A percentile compares a stretch with the other conserved stretches of the same genome.
phyloP scores from a whole-genome alignment of 1,140 invertebrate genomes.

The Eurytemora carolleeae region DNA sequence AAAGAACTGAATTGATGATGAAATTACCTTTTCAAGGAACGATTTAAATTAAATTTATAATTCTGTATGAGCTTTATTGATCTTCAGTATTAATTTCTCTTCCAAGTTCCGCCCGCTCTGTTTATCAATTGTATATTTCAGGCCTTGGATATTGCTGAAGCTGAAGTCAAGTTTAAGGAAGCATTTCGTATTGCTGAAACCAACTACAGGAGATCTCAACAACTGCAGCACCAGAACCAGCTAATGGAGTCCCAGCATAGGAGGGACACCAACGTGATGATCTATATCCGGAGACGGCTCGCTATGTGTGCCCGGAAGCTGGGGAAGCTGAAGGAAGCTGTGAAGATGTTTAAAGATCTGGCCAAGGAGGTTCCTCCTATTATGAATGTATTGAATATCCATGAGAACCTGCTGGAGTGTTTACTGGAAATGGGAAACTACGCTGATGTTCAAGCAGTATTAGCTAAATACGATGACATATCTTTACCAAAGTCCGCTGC shows the following conservation, averaged over 20 bases:
- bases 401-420: conserved; percentile 92
- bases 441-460: conserved; percentile 83
- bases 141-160: conserved; percentile 11
- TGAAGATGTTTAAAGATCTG: conserved; percentile 90
- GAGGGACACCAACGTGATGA: conserved; percentile 81
- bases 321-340: conserved; percentile 70
- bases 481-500: conserved; percentile 84
- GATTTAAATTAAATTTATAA: too few relatives aligned
- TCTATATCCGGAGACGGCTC: conserved; percentile 76
- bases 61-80: too few relatives aligned
- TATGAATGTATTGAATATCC: conserved; percentile 83
- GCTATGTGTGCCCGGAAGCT: conserved; percentile 93
- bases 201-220: conserved; percentile 8
- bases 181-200: conserved; percentile 10
- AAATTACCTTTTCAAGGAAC: too few relatives aligned
- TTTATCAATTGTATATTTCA: not conserved
- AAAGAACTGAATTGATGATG: too few relatives aligned
- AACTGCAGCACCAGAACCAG: conserved; percentile 9
- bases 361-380: conserved; percentile 93
- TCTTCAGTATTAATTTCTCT: too few relatives aligned
- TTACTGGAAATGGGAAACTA: conserved; percentile 88
- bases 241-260: conserved; percentile 25
- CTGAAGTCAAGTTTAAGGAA: conserved; percentile 4
- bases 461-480: conserved; percentile 92
- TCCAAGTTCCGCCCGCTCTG: too few relatives aligned